phyloP scores from a whole-genome alignment of 2,888 invertebrate genomes.

The Branchipolynoe longqiensis region DNA sequence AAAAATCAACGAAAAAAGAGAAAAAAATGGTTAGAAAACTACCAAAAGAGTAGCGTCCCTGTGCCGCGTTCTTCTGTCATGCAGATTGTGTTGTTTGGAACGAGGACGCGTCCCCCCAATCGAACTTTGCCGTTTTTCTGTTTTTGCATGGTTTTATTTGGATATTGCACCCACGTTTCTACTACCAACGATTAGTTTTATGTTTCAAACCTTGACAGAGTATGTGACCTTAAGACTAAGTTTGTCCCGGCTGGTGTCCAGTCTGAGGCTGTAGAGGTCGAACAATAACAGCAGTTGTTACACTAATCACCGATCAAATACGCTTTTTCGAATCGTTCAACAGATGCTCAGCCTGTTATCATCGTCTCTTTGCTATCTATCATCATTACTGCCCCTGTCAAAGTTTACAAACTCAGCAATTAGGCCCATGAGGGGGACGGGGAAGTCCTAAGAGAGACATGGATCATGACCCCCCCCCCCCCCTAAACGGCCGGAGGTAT shows the following conservation, averaged over 20 bases:
- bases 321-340: conserved; percentile 47
- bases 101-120: neutral
- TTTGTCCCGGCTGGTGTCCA: conserved; percentile 37
- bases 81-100: conserved; percentile 33
- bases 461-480: conserved; percentile 43
- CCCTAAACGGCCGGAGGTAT: conserved; percentile 51
- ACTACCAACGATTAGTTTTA: conserved; percentile 42
- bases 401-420: conserved; percentile 13
- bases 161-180: conserved; percentile 55
- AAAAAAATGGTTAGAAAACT: neutral
- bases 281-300: neutral
- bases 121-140: conserved; percentile 26
- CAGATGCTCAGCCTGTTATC: conserved; percentile 52
- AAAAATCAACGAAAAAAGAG: neutral
- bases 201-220: conserved; percentile 46
- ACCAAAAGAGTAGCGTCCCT: neutral
- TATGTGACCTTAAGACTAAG: conserved; percentile 8
- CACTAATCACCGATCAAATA: neutral
- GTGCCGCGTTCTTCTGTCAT: neutral
- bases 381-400: conserved; percentile 32
- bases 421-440: neutral
- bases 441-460: conserved; percentile 51
- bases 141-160: conserved; percentile 49
- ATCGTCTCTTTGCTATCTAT: conserved; percentile 29
- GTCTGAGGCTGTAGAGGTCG: neutral